These are phyloP conservation scores for Aphidoletes aphidimyza DNA, from an alignment of 2,888 invertebrate genomes.

Conservation along the genomic window DNA sequence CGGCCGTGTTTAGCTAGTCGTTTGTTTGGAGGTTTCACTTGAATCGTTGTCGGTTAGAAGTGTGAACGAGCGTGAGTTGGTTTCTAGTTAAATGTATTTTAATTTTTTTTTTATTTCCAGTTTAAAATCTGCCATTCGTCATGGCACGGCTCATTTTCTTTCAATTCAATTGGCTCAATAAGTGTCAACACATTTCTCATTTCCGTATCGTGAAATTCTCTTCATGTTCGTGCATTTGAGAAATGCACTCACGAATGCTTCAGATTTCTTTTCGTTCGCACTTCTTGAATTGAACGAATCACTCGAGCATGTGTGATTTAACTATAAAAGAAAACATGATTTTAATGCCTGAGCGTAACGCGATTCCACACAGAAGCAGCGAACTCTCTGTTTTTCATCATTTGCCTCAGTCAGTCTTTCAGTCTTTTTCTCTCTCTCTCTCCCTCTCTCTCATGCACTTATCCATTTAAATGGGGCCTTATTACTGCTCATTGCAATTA, in stretches of 20 bases:
- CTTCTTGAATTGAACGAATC: background rate
- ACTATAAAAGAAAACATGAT: too few relatives aligned
- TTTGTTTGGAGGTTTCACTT: too few relatives aligned
- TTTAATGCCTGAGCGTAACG: too few relatives aligned
- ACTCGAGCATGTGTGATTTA: background rate
- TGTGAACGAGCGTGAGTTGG: too few relatives aligned
- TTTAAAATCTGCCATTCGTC: too few relatives aligned
- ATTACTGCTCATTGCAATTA: slow-evolving; percentile 26
- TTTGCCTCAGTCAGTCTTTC: background rate
- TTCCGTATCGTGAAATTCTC: background rate
- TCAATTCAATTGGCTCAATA: background rate
- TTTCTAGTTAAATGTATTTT: slow-evolving; percentile 13
- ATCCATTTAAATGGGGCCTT: background rate
- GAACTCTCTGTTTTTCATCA: background rate
- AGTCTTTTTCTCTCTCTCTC: background rate
- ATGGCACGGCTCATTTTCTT: background rate
- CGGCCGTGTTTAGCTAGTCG: too few relatives aligned
- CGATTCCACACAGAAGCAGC: background rate
- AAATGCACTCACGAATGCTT: background rate
- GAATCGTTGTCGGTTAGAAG: too few relatives aligned
- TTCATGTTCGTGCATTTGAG: too few relatives aligned
- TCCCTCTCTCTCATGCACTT: background rate
- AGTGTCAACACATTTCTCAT: slow-evolving; percentile 8
- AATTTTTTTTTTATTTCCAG: too few relatives aligned
- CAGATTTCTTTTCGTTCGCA: background rate